Conservation (phyloP, 2,113 vertebrate genomes). For the Psophia crepitans region DNA sequence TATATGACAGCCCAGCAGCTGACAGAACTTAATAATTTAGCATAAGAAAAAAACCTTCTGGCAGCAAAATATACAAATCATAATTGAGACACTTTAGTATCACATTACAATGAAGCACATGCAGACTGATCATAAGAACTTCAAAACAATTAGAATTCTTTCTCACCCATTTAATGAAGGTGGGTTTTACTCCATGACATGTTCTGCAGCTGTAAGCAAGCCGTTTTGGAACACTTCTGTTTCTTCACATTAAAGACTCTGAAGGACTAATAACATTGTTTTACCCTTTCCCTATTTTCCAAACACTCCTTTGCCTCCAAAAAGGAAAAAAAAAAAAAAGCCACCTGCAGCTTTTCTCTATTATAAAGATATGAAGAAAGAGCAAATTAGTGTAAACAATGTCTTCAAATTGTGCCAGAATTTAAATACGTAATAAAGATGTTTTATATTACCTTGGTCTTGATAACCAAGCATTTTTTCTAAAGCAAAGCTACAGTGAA, state of each 20-base stretch:
- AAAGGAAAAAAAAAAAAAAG: neutral
- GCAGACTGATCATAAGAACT: conserved; percentile 68
- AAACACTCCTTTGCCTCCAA: neutral
- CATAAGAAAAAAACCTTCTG: conserved; percentile 78
- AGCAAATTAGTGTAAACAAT: neutral
- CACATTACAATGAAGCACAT: conserved; percentile 75
- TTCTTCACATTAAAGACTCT: conserved; percentile 66
- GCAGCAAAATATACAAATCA: conserved; percentile 76
- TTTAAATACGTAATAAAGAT: neutral
- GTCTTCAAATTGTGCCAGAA: neutral
- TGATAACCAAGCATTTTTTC: neutral
- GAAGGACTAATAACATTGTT: conserved; percentile 18
- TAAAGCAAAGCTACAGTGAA: neutral
- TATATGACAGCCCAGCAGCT: conserved; percentile 79
- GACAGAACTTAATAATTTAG: conserved; percentile 87
- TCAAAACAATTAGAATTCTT: conserved; percentile 76
- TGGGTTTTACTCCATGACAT: conserved; percentile 62
- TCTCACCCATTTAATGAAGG: conserved; percentile 68
- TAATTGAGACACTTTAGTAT: conserved; percentile 75
- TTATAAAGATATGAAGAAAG: neutral
- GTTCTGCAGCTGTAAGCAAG: conserved; percentile 68
- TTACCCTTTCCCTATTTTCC: conserved; percentile 30
- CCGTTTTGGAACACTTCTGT: conserved; percentile 53
- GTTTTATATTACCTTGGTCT: neutral
- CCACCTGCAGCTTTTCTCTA: conserved; percentile 33